These are phyloP conservation scores for Gasterosteus aculeatus DNA, from an alignment of 2,113 vertebrate genomes.

Conservation along the genomic window DNA sequence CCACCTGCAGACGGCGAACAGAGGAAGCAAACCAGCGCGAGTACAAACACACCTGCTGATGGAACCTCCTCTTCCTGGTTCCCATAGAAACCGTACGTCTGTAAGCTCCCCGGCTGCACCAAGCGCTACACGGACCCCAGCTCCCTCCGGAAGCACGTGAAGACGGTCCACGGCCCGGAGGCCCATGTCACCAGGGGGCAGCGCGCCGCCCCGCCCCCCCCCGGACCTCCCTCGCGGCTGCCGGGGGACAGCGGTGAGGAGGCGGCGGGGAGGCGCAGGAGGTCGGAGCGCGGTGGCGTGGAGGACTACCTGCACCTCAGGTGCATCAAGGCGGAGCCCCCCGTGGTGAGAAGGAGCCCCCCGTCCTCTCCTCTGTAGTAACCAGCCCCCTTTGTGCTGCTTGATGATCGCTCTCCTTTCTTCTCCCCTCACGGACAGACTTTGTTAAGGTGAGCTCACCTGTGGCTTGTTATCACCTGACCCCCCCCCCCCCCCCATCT, in stretches of 20 bases:
- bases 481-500: not conserved
- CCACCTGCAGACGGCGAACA: slow-evolving; percentile 68
- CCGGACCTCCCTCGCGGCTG: slow-evolving; percentile 78
- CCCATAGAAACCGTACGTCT: slow-evolving; percentile 95
- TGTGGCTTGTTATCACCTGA: not conserved
- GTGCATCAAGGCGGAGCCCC: slow-evolving; percentile 92
- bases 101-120: slow-evolving; percentile 96
- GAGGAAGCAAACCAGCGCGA: slow-evolving; percentile 38
- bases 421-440: slow-evolving; percentile 90
- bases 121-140: slow-evolving; percentile 99
- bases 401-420: slow-evolving; percentile 77
- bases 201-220: slow-evolving; percentile 86
- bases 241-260: slow-evolving; percentile 89
- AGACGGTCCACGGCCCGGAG: slow-evolving; percentile 96
- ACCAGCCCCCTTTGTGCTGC: slow-evolving; percentile 1
- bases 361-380: not conserved
- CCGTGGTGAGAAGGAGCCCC: slow-evolving; percentile 86
- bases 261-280: slow-evolving; percentile 82
- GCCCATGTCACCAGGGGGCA: slow-evolving; percentile 98
- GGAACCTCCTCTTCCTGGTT: not conserved
- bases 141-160: slow-evolving; percentile 97
- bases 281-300: slow-evolving; percentile 79
- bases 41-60: not conserved
- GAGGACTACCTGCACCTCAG: slow-evolving; percentile 93
- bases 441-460: slow-evolving; percentile 92